Evolutionary conservation across 2,888 invertebrate species (phyloP).

Genomic region (Nycteola revayana): DNA sequence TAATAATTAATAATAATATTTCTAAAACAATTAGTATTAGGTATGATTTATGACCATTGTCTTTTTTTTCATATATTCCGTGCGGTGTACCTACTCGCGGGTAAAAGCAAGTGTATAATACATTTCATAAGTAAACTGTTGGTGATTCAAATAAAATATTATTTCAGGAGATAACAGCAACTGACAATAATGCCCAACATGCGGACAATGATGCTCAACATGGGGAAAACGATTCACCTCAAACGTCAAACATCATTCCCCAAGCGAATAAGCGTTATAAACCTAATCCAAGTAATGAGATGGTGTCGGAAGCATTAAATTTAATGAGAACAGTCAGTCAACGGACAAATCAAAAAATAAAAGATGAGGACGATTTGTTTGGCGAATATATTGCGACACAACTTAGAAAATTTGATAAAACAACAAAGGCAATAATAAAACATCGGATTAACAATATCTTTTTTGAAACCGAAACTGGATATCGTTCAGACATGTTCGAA

Average conservation of each 20-base stretch:
- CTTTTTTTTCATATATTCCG: constrained; percentile 10
- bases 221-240: constrained; percentile 7
- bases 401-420: constrained; percentile 15
- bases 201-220: constrained; percentile 9
- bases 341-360: constrained; percentile 6
- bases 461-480: constrained; percentile 17
- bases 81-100: constrained; percentile 12
- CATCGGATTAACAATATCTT: constrained; percentile 16
- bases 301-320: constrained; percentile 10
- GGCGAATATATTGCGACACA: constrained; percentile 6
- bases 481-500: constrained; percentile 10
- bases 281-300: constrained; percentile 12
- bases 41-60: constrained; percentile 12
- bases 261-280: constrained; percentile 11
- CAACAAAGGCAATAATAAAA: constrained; percentile 11
- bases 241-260: constrained; percentile 5
- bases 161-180: constrained; percentile 13
- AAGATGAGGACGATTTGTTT: constrained; percentile 5
- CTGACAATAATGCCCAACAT: constrained; percentile 9
- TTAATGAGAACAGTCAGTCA: constrained; percentile 7
- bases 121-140: constrained; percentile 9
- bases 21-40: too few relatives aligned
- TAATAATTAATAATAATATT: constrained; percentile 3
- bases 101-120: constrained; percentile 12
- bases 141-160: constrained; percentile 11